A percentile compares a stretch with the other conserved stretches of the same genome.
Conservation (phyloP, 2,888 invertebrate genomes). For the Charanyca ferruginea region DNA sequence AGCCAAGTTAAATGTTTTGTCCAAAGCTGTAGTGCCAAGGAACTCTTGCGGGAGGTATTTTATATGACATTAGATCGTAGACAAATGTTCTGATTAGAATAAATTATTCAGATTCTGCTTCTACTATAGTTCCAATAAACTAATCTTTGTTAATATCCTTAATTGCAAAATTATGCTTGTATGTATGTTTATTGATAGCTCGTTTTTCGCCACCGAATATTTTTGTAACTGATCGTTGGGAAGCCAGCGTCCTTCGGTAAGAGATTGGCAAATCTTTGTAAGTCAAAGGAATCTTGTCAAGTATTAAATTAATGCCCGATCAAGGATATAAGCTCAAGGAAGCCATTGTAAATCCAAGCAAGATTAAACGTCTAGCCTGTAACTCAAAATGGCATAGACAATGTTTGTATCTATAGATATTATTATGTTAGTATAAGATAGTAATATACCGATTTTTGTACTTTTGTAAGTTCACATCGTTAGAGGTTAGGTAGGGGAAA, state of each 20-base stretch:
- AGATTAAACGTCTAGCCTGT: constrained; percentile 6
- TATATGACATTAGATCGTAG: constrained; percentile 13
- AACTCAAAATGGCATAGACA: constrained; percentile 10
- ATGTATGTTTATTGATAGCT: constrained; percentile 22
- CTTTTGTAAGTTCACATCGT: no score
- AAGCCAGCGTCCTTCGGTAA: constrained; percentile 2
- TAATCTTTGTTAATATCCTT: constrained; percentile 29
- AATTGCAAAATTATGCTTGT: constrained; percentile 31
- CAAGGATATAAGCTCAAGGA: not conserved
- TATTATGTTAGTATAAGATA: no score
- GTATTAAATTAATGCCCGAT: not conserved
- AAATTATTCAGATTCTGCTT: constrained; percentile 37
- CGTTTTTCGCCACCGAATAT: constrained; percentile 20
- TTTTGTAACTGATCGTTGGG: constrained; percentile 10
- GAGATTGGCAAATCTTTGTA: not conserved
- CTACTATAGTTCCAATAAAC: constrained; percentile 19
- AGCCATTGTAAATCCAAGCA: constrained; percentile 13
- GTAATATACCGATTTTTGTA: no score
- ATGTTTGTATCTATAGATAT: no score
- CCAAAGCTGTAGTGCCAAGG: not conserved
- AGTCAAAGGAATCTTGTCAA: not conserved
- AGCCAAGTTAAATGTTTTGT: constrained; percentile 3
- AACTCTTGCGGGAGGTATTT: constrained; percentile 23
- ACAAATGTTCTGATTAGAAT: constrained; percentile 49
- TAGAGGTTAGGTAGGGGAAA: no score